phyloP scores from a whole-genome alignment of 2,113 vertebrate species.

The Acinonyx jubatus region DNA sequence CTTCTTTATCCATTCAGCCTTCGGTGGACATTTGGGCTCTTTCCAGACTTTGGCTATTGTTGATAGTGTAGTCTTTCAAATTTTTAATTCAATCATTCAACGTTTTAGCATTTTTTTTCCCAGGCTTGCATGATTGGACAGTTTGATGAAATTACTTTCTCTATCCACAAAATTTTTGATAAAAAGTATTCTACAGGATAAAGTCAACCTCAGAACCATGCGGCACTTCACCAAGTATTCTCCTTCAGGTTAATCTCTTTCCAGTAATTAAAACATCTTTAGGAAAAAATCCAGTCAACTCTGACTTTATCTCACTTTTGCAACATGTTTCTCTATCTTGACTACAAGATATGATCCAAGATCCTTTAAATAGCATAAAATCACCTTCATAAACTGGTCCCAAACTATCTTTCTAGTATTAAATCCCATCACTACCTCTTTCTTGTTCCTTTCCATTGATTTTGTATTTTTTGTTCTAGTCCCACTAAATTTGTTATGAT shows the following conservation, averaged over 20 bases:
- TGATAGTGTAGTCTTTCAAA: neutral
- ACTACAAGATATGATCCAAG: neutral
- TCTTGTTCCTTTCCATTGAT: no score
- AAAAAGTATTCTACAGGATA: neutral
- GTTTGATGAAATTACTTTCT: neutral
- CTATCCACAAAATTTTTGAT: neutral
- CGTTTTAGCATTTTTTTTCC: neutral
- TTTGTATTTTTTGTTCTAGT: neutral
- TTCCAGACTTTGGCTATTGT: no score
- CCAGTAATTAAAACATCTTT: neutral
- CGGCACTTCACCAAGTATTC: neutral
- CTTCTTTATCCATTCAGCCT: no score
- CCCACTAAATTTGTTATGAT: neutral
- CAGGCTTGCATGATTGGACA: neutral
- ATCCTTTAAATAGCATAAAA: neutral
- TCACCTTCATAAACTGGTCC: neutral
- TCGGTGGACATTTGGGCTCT: no score
- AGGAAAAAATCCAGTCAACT: neutral
- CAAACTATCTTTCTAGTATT: neutral
- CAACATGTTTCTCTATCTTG: neutral
- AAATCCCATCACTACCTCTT: neutral
- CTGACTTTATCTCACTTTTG: neutral
- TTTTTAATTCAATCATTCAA: neutral
- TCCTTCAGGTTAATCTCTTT: neutral
- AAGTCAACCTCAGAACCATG: neutral